Conservation (phyloP, 1,140 invertebrate genomes). For the Drosophila pandora region DNA sequence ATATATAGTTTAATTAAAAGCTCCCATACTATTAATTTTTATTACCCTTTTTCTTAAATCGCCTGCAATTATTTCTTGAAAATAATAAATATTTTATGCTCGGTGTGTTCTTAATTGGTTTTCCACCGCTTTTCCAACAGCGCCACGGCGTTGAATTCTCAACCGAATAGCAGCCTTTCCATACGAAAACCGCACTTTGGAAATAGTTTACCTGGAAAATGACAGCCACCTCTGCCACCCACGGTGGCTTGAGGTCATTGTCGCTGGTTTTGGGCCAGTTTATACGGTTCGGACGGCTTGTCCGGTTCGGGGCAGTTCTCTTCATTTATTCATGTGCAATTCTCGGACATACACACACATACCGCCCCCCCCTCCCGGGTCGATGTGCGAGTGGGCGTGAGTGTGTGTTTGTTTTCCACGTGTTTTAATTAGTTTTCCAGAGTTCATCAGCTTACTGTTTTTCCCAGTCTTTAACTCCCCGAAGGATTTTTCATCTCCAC, state of each 20-base stretch:
- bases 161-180: too few relatives aligned
- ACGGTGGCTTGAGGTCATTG: constrained; percentile 38
- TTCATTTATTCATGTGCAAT: constrained; percentile 66
- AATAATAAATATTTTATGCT: neutral
- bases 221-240: neutral
- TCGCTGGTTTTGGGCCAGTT: constrained; percentile 21
- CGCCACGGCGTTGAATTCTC: neutral
- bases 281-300: neutral
- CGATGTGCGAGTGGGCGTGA: constrained; percentile 10
- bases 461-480: constrained; percentile 2
- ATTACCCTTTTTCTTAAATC: too few relatives aligned
- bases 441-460: constrained; percentile 63
- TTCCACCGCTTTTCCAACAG: constrained; percentile 1
- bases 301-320: constrained; percentile 1
- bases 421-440: constrained; percentile 79
- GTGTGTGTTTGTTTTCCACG: constrained; percentile 70
- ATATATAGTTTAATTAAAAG: too few relatives aligned
- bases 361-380: neutral
- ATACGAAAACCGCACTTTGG: neutral
- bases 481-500: too few relatives aligned
- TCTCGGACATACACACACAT: constrained; percentile 24
- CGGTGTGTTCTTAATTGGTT: constrained; percentile 4
- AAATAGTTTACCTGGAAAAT: constrained; percentile 5
- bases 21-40: too few relatives aligned
- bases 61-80: neutral